Percentiles rank a stretch among this genome's conserved stretches.
Evolutionary conservation across 1,140 invertebrate genomes (phyloP).

Genomic region (Paralvinella palmiformis): DNA sequence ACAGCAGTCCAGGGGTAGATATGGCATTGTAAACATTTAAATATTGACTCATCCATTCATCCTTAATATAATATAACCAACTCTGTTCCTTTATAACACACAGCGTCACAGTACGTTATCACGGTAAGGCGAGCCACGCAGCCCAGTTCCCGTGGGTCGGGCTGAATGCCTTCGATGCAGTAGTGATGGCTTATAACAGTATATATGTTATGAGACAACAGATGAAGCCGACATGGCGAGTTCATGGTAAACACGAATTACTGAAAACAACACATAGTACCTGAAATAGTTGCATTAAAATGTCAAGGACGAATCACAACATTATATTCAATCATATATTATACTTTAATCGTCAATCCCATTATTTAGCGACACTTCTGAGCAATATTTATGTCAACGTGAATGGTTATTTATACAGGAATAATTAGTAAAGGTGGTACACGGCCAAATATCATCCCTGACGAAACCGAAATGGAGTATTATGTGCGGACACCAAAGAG

Average conservation of each 20-base stretch:
- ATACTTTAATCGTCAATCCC: background rate
- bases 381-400: background rate
- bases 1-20: too few relatives aligned
- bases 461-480: constrained; percentile 37
- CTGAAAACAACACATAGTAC: background rate
- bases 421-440: constrained; percentile 46
- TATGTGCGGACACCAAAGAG: constrained; percentile 36
- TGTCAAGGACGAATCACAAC: background rate
- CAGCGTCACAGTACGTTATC: constrained; percentile 21
- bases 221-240: constrained; percentile 26
- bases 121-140: constrained; percentile 29
- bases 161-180: constrained; percentile 32
- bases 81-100: too few relatives aligned
- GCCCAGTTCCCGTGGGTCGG: constrained; percentile 31
- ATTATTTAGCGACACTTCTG: background rate
- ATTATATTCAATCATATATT: background rate
- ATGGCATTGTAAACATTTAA: too few relatives aligned
- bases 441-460: constrained; percentile 48
- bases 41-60: too few relatives aligned
- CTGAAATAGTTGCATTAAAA: background rate
- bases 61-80: too few relatives aligned
- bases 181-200: constrained; percentile 25
- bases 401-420: constrained; percentile 24
- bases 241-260: constrained; percentile 27
- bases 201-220: constrained; percentile 29